These are phyloP conservation scores for Taeniopygia guttata DNA, from an alignment of 2,797 vertebrate genomes.

Conservation along the genomic window DNA sequence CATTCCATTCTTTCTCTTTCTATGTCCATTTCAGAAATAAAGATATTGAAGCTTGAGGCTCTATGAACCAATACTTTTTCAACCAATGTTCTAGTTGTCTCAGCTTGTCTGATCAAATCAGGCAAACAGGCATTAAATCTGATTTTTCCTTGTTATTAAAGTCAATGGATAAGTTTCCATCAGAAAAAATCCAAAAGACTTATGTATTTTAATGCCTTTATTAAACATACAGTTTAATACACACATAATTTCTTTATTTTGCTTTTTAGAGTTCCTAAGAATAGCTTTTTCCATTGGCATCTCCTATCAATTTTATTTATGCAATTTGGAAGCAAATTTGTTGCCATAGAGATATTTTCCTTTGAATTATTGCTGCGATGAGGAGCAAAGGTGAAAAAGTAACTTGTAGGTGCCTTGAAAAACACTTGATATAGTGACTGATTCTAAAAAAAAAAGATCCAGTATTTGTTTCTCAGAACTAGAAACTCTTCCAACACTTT, in stretches of 20 bases:
- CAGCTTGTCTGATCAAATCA: neutral
- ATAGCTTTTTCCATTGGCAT: neutral
- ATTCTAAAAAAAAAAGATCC: slow-evolving; percentile 32
- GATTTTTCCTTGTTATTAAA: neutral
- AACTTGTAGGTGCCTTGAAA: slow-evolving; percentile 16
- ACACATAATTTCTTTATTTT: neutral
- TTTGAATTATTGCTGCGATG: neutral
- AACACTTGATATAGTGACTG: slow-evolving; percentile 7
- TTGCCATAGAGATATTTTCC: neutral
- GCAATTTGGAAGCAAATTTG: neutral
- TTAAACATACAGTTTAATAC: neutral
- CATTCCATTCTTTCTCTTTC: neutral
- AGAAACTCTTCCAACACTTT: slow-evolving; percentile 35
- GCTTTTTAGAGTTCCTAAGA: neutral
- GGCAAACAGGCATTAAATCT: neutral
- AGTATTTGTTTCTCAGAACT: slow-evolving; percentile 21
- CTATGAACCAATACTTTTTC: neutral
- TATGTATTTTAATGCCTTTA: neutral
- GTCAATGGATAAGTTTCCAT: neutral
- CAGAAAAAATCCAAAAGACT: neutral
- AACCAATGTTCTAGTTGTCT: neutral
- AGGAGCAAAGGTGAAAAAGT: neutral
- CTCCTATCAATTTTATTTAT: neutral
- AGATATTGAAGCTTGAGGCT: neutral
- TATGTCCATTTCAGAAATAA: neutral